Evolutionary conservation across 2,888 invertebrate species (phyloP), one percentile per base, ranked within the genome.

Genomic region (Quadroppia sp.): DNA sequence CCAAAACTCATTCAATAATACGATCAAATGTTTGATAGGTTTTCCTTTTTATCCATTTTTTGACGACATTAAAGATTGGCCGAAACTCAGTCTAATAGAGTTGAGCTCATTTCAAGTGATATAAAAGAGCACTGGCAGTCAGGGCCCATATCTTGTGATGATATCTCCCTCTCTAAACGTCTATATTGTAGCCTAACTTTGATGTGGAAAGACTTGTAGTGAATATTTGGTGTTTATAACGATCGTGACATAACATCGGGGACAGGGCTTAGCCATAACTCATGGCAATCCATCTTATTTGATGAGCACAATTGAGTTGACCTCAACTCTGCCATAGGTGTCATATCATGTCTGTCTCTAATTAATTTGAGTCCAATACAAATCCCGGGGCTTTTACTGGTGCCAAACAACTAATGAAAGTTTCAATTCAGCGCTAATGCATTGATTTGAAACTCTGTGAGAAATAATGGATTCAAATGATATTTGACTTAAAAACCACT

Each of bases 281-380:
- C n/a, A n/a, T n/a, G n/a, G 61, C 61, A 61, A 61, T 61, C 61
- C 61, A 61, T 61, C 61, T 30, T 30, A 28, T 61, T 30, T 61
- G 30, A 61, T 61, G 30, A 61, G 32, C 56, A 61, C 61, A 61
- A 61, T 61, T n/a, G 30, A 28, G 32, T 61, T 61, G 61, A 61
- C 61, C 61, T 30, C 23, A 28, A 61, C 30, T 61, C 17, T 61
- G 61, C 30, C 61, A 61, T 30, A 61, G 61, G 61, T 61, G 61
- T 61, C 61, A 53, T 53, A 23, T 28, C 61, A 61, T 61, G 61
- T 61, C 30, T 61, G 30, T 17, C 32, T 61, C 61, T 61, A 61
- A 61, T 61, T 61, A 61, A 61, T 61, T 61, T 61, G 30, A n/a
- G 61, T 61, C 23, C 61, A 17, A 30, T 61, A 30, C 32, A 61